A percentile compares a stretch with the other conserved stretches of the same genome.
These are phyloP conservation scores for Petromus typicus DNA, from an alignment of 2,113 vertebrate species.

Conservation along the genomic window DNA sequence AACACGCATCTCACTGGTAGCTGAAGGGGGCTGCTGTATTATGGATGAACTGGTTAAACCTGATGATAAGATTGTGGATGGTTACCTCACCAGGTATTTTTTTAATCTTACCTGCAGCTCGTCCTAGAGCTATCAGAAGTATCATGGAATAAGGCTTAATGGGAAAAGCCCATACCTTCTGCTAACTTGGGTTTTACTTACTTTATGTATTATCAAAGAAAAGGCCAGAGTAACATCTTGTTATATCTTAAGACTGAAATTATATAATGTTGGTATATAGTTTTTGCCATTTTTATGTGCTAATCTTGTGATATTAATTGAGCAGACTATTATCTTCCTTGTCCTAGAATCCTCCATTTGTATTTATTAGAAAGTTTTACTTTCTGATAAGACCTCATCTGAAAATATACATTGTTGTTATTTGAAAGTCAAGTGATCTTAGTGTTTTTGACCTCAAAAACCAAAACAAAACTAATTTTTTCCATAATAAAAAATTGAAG, in stretches of 20 bases:
- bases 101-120: neutral
- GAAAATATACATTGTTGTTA: slow-evolving; percentile 27
- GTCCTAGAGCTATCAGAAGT: neutral
- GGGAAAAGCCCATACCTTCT: neutral
- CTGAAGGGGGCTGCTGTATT: slow-evolving; percentile 88
- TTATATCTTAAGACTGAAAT: neutral
- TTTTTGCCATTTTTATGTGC: neutral
- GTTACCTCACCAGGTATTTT: slow-evolving; percentile 91
- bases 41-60: slow-evolving; percentile 94
- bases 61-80: slow-evolving; percentile 85
- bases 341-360: neutral
- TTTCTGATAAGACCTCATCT: slow-evolving; percentile 24
- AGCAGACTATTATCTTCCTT: slow-evolving; percentile 6
- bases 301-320: neutral
- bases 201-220: neutral
- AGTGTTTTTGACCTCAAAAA: slow-evolving; percentile 26
- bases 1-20: slow-evolving; percentile 91
- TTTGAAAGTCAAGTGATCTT: slow-evolving; percentile 10
- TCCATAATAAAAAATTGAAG: slow-evolving; percentile 11
- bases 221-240: neutral
- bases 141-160: neutral
- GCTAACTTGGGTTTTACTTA: neutral
- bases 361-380: slow-evolving; percentile 4
- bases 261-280: neutral
- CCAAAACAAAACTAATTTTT: slow-evolving; percentile 25